Percentiles rank a stretch among this genome's conserved stretches.
Evolutionary conservation across 2,113 vertebrate species (phyloP).

Genomic region (Bufo bufo): DNA sequence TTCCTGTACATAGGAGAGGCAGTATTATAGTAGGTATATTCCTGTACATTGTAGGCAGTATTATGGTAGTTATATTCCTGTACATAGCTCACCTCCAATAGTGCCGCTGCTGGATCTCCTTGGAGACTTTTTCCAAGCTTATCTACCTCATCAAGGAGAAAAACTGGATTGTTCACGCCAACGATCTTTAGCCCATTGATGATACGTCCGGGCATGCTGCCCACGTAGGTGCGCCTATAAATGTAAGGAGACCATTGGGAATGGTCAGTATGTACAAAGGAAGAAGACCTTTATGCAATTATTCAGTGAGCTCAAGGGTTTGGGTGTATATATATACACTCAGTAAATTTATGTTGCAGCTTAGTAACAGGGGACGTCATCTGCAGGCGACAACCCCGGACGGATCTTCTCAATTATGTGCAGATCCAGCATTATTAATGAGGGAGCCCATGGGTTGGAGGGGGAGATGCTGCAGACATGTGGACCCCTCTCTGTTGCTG

Average conservation of each 20-base stretch:
- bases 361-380: too few relatives aligned
- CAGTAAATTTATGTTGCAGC: too few relatives aligned
- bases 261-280: not conserved
- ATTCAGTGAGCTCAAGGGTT: too few relatives aligned
- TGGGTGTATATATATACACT: too few relatives aligned
- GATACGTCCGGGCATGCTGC: slow-evolving; percentile 97
- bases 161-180: slow-evolving; percentile 93
- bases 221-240: slow-evolving; percentile 90
- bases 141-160: slow-evolving; percentile 95
- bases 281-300: too few relatives aligned
- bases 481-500: not conserved
- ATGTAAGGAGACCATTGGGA: accelerated
- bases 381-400: too few relatives aligned
- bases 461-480: not conserved
- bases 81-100: slow-evolving; percentile 84
- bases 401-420: too few relatives aligned
- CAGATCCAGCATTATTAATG: too few relatives aligned
- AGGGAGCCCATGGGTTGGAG: too few relatives aligned
- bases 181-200: slow-evolving; percentile 94
- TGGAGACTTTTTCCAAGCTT: slow-evolving; percentile 95
- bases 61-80: not conserved
- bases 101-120: slow-evolving; percentile 92
- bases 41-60: too few relatives aligned
- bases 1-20: not conserved
- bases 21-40: not conserved